Base-by-base conservation (phyloP, 2,888 invertebrate species). In the Leptopilina drosophilae region DNA sequence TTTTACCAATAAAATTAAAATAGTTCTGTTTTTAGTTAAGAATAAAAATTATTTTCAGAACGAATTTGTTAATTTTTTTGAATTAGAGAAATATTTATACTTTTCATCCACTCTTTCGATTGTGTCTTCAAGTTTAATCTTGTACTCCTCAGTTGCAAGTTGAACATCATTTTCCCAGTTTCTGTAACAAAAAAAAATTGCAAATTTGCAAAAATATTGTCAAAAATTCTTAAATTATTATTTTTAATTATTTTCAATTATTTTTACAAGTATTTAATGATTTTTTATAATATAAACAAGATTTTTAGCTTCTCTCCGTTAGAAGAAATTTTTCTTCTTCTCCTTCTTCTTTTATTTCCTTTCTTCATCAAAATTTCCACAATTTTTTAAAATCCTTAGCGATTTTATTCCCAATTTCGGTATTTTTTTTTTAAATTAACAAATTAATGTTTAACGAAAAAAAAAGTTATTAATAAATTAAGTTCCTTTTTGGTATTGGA, bases 111-210 rank as follows among this genome's bases (percentile, higher is more conserved):
- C 5, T 33, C n/a, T n/a, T 53, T 8, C 73, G 1, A 33, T 7
- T 8, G 8, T 11, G 7, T 73, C 73, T 20, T 69, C 82, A 11
- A 42, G 79, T 53, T 83, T 83, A 78, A 80, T 79, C 78, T 81
- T 82, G 42, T 79, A 79, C 62, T 76, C 80, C 49, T 56, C 56
- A 40, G n/a, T 66, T 46, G 56, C 42, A 76, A 80, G 80, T 64
- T 80, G 78, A 62, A 64, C 80, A 77, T 78, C 73, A 76, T 82
- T 79, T 64, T 53, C 65, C 85, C 86, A 84, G 56, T 33, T 66
- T 84, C 84, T 85, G 81, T 75, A 86, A 85, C 65, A 66, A 78
- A 69, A 80, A 33, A 33, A 64, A 84, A 78, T 73, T 67, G 75
- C 40, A 80, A 80, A 83, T 83, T 84, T 82, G 67, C 79, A 85